Percentiles rank a stretch among this genome's conserved stretches.
phyloP scores from a whole-genome alignment of 2,888 invertebrate genomes.

The Crocallis elinguaria region DNA sequence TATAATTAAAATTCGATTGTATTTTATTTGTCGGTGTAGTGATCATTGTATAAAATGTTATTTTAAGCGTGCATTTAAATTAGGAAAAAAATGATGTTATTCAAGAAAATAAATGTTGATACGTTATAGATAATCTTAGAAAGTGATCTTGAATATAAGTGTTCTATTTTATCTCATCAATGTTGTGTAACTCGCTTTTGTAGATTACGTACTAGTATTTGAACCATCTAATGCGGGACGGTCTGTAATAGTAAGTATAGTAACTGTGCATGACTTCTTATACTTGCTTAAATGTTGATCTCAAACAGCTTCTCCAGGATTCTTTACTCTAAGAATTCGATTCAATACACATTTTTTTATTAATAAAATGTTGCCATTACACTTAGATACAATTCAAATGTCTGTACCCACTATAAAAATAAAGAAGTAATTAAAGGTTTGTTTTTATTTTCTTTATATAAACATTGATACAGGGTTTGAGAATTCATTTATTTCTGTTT shows the following conservation, averaged over 20 bases:
- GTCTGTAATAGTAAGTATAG: neutral
- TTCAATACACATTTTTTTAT: slow-evolving; percentile 26
- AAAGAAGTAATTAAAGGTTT: slow-evolving; percentile 32
- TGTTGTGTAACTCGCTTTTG: slow-evolving; percentile 5
- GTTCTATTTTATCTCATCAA: slow-evolving; percentile 10
- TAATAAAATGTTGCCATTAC: slow-evolving; percentile 1
- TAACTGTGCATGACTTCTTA: too few relatives aligned
- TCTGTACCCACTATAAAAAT: slow-evolving; percentile 27
- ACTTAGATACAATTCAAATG: slow-evolving; percentile 10
- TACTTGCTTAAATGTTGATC: slow-evolving; percentile 24
- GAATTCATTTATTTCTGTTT: neutral
- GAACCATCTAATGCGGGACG: neutral
- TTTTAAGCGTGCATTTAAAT: slow-evolving; percentile 28
- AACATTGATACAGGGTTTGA: neutral
- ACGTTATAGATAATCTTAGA: slow-evolving; percentile 6
- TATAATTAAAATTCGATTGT: slow-evolving; percentile 30
- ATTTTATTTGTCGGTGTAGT: slow-evolving; percentile 42
- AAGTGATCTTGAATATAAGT: slow-evolving; percentile 17
- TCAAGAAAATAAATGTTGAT: slow-evolving; percentile 18
- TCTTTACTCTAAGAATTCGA: slow-evolving; percentile 10
- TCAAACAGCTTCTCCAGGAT: slow-evolving; percentile 21
- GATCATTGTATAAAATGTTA: slow-evolving; percentile 40
- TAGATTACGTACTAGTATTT: neutral
- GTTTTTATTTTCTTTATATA: slow-evolving; percentile 1
- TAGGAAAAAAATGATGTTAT: slow-evolving; percentile 20